phyloP scores from a whole-genome alignment of 1,140 invertebrate genomes.

The Diuraphis noxia region DNA sequence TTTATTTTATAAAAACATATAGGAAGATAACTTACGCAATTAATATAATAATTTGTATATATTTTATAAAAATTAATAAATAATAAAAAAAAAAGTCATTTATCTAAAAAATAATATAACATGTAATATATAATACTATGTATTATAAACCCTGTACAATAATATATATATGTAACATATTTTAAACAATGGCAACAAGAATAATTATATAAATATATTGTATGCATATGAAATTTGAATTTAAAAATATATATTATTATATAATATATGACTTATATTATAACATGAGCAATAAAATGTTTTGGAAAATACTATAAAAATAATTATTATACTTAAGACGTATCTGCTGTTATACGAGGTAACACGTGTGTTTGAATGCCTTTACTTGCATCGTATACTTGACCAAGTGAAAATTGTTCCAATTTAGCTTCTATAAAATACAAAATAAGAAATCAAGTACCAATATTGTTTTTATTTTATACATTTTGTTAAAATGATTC shows the following conservation, averaged over 20 bases:
- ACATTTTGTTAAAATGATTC: neutral
- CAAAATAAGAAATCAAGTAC: neutral
- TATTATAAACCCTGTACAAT: conserved; percentile 44
- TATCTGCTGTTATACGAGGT: conserved; percentile 60
- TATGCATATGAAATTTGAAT: conserved; percentile 16
- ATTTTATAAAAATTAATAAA: conserved; percentile 8
- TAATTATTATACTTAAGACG: conserved; percentile 26
- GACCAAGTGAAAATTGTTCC: conserved; percentile 81
- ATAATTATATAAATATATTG: conserved; percentile 13
- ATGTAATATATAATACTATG: neutral
- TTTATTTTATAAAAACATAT: neutral
- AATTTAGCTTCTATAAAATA: conserved; percentile 65
- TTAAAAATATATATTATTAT: conserved; percentile 13
- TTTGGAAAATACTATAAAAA: conserved; percentile 9
- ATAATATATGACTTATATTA: neutral
- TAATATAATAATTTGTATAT: neutral
- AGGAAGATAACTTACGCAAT: neutral
- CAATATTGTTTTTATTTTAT: neutral
- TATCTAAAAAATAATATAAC: neutral
- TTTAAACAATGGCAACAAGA: conserved; percentile 48
- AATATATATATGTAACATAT: neutral
- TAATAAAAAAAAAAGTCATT: neutral
- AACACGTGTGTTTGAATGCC: conserved; percentile 86
- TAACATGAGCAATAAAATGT: conserved; percentile 32
- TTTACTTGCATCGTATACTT: conserved; percentile 87